A percentile compares a stretch with the other conserved stretches of the same genome.
phyloP scores from a whole-genome alignment of 2,888 invertebrate species.

The Drosophila borealis region DNA sequence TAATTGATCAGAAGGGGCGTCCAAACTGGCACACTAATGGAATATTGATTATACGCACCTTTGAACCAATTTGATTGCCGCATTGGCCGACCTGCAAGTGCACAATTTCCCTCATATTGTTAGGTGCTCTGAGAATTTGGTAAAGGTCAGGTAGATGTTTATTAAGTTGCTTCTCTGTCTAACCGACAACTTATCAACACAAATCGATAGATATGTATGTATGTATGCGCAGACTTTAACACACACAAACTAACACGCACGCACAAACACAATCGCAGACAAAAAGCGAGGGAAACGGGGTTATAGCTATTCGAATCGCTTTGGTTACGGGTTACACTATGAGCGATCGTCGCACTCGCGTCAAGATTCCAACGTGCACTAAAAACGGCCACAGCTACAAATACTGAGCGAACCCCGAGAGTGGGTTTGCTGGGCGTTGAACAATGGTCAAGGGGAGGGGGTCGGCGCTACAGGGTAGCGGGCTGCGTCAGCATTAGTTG shows the following conservation, averaged over 20 bases:
- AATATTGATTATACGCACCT: constrained; percentile 87
- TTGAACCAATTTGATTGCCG: constrained; percentile 96
- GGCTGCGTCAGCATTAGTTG: constrained; percentile 53
- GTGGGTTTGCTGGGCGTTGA: constrained; percentile 16
- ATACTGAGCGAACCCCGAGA: constrained; percentile 51
- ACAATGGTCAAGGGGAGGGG: constrained; percentile 6
- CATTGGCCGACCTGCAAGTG: constrained; percentile 96
- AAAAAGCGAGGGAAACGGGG: constrained; percentile 24
- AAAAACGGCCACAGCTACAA: constrained; percentile 36
- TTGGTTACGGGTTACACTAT: constrained; percentile 35
- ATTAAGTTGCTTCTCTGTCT: constrained; percentile 18
- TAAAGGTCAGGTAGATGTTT: constrained; percentile 44
- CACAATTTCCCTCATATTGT: constrained; percentile 94
- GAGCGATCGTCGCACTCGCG: constrained; percentile 73
- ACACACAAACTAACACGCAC: constrained; percentile 27
- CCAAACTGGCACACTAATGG: constrained; percentile 24
- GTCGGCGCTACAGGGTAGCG: constrained; percentile 10
- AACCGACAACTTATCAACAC: constrained; percentile 20
- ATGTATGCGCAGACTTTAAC: constrained; percentile 10
- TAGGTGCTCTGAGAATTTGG: constrained; percentile 23
- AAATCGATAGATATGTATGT: constrained; percentile 21
- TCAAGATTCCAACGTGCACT: constrained; percentile 74
- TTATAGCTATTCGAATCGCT: constrained; percentile 20
- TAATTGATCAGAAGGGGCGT: constrained; percentile 17
- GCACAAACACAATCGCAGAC: constrained; percentile 9